A percentile compares a stretch with the other conserved stretches of the same genome.
Conservation (phyloP, 1,140 invertebrate genomes). For the Hypothenemus hampei region DNA sequence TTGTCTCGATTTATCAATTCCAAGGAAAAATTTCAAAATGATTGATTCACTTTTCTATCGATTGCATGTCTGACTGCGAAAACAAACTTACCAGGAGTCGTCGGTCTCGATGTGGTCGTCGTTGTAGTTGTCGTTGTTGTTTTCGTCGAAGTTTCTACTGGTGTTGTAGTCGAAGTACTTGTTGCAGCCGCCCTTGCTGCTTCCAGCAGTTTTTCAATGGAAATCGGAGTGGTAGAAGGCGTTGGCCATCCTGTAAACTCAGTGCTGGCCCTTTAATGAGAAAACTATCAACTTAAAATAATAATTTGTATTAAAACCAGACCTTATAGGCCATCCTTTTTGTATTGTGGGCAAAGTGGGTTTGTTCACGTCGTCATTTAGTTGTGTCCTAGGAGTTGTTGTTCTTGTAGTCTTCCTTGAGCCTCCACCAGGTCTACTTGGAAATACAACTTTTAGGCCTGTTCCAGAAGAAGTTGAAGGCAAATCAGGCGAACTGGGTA, state of each 20-base stretch:
- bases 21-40: no score
- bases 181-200: slow-evolving; percentile 62
- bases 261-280: slow-evolving; percentile 65
- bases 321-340: slow-evolving; percentile 77
- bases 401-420: slow-evolving; percentile 52
- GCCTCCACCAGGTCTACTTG: slow-evolving; percentile 67
- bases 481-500: background rate
- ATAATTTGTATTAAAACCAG: slow-evolving; percentile 26
- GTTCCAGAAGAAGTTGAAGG: background rate
- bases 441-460: slow-evolving; percentile 69
- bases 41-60: no score
- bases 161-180: slow-evolving; percentile 46
- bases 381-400: slow-evolving; percentile 53
- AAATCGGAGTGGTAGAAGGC: slow-evolving; percentile 75
- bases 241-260: slow-evolving; percentile 87
- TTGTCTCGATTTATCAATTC: no score
- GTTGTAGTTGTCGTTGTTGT: slow-evolving; percentile 74
- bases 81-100: slow-evolving; percentile 74
- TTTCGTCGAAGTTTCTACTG: slow-evolving; percentile 54
- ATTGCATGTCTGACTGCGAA: no score
- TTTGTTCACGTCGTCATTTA: slow-evolving; percentile 37
- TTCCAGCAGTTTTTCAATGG: slow-evolving; percentile 73
- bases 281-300: slow-evolving; percentile 6
- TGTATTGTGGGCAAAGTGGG: slow-evolving; percentile 62
- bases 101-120: slow-evolving; percentile 63